Conservation (phyloP, 2,113 vertebrate species). For the Saimiri boliviensis region DNA sequence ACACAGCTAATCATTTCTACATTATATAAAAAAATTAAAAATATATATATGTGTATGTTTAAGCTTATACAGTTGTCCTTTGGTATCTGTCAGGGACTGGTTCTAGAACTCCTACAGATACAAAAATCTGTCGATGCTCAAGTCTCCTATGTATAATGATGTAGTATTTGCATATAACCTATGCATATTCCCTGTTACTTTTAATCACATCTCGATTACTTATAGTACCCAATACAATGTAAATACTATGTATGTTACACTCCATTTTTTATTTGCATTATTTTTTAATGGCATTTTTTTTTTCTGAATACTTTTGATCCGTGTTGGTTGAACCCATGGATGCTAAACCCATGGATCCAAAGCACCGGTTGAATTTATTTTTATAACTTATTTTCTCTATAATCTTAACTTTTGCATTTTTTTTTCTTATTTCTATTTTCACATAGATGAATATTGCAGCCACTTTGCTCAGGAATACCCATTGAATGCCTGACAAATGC, state of each 20-base stretch:
- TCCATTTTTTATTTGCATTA: not conserved
- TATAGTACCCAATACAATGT: not conserved
- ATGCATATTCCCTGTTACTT: not conserved
- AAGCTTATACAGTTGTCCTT: not conserved
- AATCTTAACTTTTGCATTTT: not conserved
- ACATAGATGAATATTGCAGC: not conserved
- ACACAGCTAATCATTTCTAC: not conserved
- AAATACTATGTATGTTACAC: not conserved
- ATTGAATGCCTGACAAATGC: not conserved
- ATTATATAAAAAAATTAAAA: not conserved
- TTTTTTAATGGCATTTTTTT: not conserved
- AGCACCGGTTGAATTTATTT: not conserved
- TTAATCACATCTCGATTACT: not conserved
- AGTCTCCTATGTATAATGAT: not conserved
- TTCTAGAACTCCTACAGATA: not conserved
- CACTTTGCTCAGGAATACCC: not conserved
- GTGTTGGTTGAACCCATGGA: not conserved
- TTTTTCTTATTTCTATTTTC: not conserved
- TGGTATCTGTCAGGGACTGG: not conserved
- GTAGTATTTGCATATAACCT: not conserved
- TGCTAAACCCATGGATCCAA: not conserved
- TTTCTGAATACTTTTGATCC: not conserved
- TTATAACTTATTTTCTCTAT: not conserved
- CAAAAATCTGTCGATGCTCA: not conserved
- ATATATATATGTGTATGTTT: not conserved